These are phyloP conservation scores for Artibeus lituratus DNA, from an alignment of 2,797 vertebrate species.

Conservation along the genomic window DNA sequence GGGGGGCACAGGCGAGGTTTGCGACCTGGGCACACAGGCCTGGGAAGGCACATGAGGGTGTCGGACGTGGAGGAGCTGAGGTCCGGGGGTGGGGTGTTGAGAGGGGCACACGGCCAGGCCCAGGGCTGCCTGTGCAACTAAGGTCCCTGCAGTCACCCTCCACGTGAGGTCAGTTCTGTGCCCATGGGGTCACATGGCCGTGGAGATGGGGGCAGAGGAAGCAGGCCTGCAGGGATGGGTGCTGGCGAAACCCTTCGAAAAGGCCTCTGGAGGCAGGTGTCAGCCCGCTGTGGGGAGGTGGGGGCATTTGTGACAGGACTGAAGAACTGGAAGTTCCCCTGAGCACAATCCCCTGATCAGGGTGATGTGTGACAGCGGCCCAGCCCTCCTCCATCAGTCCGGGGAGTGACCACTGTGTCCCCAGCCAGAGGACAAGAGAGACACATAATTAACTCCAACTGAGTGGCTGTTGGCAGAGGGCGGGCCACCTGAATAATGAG, in stretches of 20 bases:
- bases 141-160: not conserved
- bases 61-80: not conserved
- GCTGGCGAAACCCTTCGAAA: not conserved
- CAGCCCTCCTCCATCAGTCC: not conserved
- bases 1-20: not conserved
- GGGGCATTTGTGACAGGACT: not conserved
- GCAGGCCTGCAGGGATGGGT: not conserved
- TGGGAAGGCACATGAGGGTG: not conserved
- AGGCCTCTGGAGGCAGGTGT: not conserved
- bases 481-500: not conserved
- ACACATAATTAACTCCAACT: not conserved
- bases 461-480: fast-evolving
- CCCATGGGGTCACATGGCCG: not conserved
- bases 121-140: not conserved
- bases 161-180: too few relatives aligned
- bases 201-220: not conserved
- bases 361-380: not conserved
- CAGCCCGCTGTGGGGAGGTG: not conserved
- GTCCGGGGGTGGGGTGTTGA: not conserved
- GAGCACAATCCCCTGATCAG: not conserved
- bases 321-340: not conserved
- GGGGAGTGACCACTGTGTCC: not conserved
- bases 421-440: not conserved
- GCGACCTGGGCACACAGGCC: not conserved
- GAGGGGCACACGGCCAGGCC: not conserved